Conservation (phyloP, 2,113 vertebrate species). For the Sterrhoptilus dennistouni region DNA sequence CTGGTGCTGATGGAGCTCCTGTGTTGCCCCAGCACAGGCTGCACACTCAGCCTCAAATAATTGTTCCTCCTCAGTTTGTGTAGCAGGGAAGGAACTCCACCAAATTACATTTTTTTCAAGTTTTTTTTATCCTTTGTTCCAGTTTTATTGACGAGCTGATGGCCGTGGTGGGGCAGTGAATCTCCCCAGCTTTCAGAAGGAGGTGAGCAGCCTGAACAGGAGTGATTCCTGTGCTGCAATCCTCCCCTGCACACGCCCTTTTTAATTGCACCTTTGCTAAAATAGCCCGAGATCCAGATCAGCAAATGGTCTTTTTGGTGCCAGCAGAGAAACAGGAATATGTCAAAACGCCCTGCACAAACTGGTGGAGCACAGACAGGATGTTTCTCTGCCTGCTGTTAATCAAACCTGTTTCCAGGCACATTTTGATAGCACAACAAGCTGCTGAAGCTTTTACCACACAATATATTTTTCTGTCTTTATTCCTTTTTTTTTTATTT, state of each 20-base stretch:
- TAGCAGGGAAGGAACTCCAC: neutral
- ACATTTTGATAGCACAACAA: neutral
- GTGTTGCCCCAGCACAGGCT: neutral
- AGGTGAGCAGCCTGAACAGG: neutral
- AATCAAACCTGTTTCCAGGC: neutral
- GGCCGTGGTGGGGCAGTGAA: neutral
- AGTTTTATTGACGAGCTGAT: neutral
- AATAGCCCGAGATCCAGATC: neutral
- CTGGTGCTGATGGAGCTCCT: neutral
- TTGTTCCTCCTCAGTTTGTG: neutral
- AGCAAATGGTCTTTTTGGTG: neutral
- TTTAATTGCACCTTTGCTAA: slow-evolving; percentile 23
- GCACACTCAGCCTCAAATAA: neutral
- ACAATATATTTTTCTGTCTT: neutral
- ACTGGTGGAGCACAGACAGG: neutral
- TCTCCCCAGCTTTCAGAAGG: neutral
- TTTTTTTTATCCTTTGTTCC: neutral
- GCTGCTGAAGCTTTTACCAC: neutral
- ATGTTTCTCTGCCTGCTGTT: neutral
- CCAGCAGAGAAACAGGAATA: neutral
- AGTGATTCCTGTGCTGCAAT: neutral
- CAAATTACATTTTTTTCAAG: neutral
- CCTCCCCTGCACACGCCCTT: neutral
- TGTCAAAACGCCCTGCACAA: neutral
- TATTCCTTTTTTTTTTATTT: neutral